These are phyloP conservation scores for Carposina sasakii DNA, from an alignment of 1,140 invertebrate genomes.

Conservation along the genomic window DNA sequence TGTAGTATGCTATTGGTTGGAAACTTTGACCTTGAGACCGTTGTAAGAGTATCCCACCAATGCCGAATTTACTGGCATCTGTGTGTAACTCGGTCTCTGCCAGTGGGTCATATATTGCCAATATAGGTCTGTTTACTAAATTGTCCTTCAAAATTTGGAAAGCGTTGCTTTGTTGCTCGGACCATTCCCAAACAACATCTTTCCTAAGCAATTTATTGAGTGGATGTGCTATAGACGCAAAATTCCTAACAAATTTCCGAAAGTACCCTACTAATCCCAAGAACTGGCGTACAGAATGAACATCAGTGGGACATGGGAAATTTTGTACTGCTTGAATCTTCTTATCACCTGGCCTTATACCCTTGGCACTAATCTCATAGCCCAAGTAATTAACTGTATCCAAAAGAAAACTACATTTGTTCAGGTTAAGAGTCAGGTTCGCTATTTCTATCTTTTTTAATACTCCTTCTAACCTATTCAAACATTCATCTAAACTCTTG, in stretches of 20 bases:
- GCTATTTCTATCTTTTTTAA: background rate
- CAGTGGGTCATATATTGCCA: background rate
- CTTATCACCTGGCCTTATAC: background rate
- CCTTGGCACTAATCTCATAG: background rate
- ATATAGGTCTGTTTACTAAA: background rate
- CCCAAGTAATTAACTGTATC: background rate
- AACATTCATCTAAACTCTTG: background rate
- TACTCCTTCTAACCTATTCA: background rate
- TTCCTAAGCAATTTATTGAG: background rate
- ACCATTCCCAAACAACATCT: background rate
- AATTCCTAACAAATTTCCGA: background rate
- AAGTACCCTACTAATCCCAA: constrained; percentile 5
- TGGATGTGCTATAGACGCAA: constrained; percentile 1
- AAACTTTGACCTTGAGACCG: no score
- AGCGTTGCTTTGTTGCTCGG: background rate
- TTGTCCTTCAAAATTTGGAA: background rate
- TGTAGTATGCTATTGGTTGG: no score
- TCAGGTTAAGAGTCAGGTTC: background rate
- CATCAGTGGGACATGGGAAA: background rate
- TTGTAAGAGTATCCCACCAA: background rate
- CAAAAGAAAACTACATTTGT: background rate
- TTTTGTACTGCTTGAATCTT: background rate
- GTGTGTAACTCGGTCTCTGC: background rate
- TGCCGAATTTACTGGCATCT: background rate
- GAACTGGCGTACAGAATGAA: constrained; percentile 4